Percentiles rank a stretch among this genome's conserved stretches.
phyloP scores from a whole-genome alignment of 2,113 vertebrate species.

The Syngnathus floridae region DNA sequence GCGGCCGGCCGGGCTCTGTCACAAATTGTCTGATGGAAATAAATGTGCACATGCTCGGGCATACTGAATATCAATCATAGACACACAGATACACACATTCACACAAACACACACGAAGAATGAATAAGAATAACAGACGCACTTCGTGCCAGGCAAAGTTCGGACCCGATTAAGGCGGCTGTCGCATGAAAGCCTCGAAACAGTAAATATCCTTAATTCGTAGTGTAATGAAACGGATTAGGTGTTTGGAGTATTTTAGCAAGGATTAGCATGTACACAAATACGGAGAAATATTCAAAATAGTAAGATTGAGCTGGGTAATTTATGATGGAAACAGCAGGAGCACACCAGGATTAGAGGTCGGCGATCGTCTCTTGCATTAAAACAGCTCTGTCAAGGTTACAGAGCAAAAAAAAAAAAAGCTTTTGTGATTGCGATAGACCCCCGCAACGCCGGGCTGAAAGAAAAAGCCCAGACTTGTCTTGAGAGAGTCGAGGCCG shows the following conservation, averaged over 20 bases:
- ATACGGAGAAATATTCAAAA: neutral
- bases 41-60: slow-evolving; percentile 35
- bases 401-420: slow-evolving; percentile 4
- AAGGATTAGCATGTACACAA: slow-evolving; percentile 51
- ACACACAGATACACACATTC: neutral
- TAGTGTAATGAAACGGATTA: slow-evolving; percentile 68
- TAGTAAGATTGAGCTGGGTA: neutral
- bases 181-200: slow-evolving; percentile 53
- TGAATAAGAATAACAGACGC: slow-evolving; percentile 11
- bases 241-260: slow-evolving; percentile 59
- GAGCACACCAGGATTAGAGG: slow-evolving; percentile 26
- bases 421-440: slow-evolving; percentile 48
- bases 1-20: slow-evolving; percentile 10
- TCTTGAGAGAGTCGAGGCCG: slow-evolving; percentile 36
- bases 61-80: slow-evolving; percentile 45
- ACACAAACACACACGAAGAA: neutral
- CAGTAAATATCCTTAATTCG: slow-evolving; percentile 66
- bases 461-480: neutral
- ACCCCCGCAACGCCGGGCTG: neutral
- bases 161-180: slow-evolving; percentile 50
- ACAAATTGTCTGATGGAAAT: slow-evolving; percentile 34
- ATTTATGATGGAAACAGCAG: slow-evolving; percentile 3
- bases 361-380: slow-evolving; percentile 25
- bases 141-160: slow-evolving; percentile 52
- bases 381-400: slow-evolving; percentile 46